Percentiles rank a stretch among this genome's conserved stretches.
Evolutionary conservation across 2,888 invertebrate genomes (phyloP).

Genomic region (Mimas tiliae): DNA sequence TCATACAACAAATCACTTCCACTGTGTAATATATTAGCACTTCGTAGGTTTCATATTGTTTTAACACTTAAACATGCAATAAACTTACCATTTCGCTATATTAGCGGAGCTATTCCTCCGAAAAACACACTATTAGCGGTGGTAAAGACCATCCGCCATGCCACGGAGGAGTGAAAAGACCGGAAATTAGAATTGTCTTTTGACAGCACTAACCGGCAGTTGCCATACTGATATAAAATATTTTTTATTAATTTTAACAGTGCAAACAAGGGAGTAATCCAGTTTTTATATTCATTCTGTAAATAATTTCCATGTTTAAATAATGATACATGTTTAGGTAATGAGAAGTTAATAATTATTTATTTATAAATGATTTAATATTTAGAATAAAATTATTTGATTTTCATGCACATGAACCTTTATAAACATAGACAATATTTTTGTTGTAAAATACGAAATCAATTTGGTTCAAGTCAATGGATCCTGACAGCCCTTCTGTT

Average conservation of each 20-base stretch:
- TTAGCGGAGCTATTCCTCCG: conserved; percentile 78
- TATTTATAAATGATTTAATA: no score
- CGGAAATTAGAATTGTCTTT: conserved; percentile 65
- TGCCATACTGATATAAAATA: conserved; percentile 49
- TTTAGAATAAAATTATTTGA: no score
- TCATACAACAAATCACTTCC: conserved; percentile 46
- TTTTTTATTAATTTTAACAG: neutral
- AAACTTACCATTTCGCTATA: conserved; percentile 82
- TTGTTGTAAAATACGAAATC: neutral
- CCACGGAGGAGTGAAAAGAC: conserved; percentile 84
- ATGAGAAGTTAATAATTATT: no score
- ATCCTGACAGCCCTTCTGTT: neutral
- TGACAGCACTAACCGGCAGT: conserved; percentile 63
- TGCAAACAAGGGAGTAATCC: no score
- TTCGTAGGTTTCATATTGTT: conserved; percentile 34
- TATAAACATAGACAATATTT: conserved; percentile 15
- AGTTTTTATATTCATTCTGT: no score
- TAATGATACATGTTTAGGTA: no score
- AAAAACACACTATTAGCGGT: conserved; percentile 75
- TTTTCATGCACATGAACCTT: conserved; percentile 7
- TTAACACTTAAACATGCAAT: conserved; percentile 44
- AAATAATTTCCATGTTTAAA: no score
- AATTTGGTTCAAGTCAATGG: neutral
- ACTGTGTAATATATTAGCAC: conserved; percentile 51
- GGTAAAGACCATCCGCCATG: conserved; percentile 83